Conservation (phyloP, 2,113 vertebrate genomes). For the Atherinomorus stipes region DNA sequence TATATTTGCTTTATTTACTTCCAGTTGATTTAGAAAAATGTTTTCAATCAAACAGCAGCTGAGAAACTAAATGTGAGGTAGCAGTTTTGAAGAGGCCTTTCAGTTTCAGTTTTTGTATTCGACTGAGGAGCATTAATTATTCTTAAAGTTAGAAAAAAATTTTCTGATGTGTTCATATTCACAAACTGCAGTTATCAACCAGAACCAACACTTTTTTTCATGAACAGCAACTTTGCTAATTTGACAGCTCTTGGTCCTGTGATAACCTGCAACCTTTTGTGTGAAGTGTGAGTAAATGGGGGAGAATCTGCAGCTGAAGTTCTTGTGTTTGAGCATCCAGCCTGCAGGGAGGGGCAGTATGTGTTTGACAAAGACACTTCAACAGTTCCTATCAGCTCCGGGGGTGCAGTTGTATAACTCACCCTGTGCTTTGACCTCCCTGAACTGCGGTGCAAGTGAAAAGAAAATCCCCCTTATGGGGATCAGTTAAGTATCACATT, state of each 20-base stretch:
- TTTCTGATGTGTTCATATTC: neutral
- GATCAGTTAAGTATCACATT: slow-evolving; percentile 79
- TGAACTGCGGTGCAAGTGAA: slow-evolving; percentile 66
- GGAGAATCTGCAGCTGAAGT: slow-evolving; percentile 30
- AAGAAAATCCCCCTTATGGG: slow-evolving; percentile 75
- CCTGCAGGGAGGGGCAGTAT: slow-evolving; percentile 51
- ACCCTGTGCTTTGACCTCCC: slow-evolving; percentile 70
- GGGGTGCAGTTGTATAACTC: slow-evolving; percentile 67
- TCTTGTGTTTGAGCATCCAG: slow-evolving; percentile 41
- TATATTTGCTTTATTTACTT: neutral
- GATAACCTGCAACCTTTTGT: slow-evolving; percentile 5
- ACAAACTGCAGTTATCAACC: neutral
- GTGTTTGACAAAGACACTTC: slow-evolving; percentile 66
- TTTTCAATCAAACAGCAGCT: neutral
- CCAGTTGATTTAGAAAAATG: neutral
- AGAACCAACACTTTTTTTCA: neutral
- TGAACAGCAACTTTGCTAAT: slow-evolving; percentile 14
- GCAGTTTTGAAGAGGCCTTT: neutral
- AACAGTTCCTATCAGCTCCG: slow-evolving; percentile 65
- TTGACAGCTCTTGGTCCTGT: slow-evolving; percentile 2
- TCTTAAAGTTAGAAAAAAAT: neutral
- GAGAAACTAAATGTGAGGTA: neutral
- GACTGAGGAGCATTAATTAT: neutral
- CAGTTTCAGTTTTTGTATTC: neutral
- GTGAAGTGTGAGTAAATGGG: slow-evolving; percentile 22